A percentile compares a stretch with the other conserved stretches of the same genome.
phyloP scores from a whole-genome alignment of 2,888 invertebrate species.

The Dryobota labecula region DNA sequence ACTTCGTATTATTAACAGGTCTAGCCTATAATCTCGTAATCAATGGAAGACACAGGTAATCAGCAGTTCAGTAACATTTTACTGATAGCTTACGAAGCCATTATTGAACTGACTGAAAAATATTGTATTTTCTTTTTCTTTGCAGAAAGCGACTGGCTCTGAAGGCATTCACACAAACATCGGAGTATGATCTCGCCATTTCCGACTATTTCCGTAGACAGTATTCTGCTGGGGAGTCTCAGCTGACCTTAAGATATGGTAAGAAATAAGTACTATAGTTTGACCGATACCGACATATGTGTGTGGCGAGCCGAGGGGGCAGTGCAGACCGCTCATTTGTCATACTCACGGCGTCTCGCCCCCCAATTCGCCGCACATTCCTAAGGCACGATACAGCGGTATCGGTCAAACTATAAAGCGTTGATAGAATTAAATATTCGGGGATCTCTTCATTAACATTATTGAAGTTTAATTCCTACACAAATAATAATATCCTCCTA shows the following conservation, averaged over 20 bases:
- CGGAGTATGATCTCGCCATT: constrained; percentile 98
- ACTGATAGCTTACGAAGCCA: neutral
- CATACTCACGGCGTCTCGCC: no score
- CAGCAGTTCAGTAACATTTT: constrained; percentile 1
- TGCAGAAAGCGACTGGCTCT: constrained; percentile 94
- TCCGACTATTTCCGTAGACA: constrained; percentile 98
- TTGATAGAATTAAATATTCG: neutral
- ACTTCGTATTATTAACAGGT: constrained; percentile 42
- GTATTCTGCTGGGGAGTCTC: constrained; percentile 94
- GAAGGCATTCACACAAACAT: constrained; percentile 99
- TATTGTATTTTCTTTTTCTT: constrained; percentile 50
- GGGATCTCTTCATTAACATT: no score
- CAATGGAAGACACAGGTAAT: constrained; percentile 39
- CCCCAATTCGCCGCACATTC: no score
- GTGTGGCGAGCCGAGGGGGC: no score
- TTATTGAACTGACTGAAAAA: neutral
- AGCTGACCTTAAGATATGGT: constrained; percentile 97
- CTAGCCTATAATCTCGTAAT: constrained; percentile 25
- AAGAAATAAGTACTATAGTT: constrained; percentile 70
- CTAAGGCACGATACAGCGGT: no score
- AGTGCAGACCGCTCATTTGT: no score
- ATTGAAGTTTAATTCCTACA: neutral
- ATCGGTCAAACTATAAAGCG: neutral
- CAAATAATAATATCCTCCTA: neutral
- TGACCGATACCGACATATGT: no score